Percentiles rank a stretch among this genome's conserved stretches.
phyloP scores from a whole-genome alignment of 2,888 invertebrate species.

The Parnassius glacialis region DNA sequence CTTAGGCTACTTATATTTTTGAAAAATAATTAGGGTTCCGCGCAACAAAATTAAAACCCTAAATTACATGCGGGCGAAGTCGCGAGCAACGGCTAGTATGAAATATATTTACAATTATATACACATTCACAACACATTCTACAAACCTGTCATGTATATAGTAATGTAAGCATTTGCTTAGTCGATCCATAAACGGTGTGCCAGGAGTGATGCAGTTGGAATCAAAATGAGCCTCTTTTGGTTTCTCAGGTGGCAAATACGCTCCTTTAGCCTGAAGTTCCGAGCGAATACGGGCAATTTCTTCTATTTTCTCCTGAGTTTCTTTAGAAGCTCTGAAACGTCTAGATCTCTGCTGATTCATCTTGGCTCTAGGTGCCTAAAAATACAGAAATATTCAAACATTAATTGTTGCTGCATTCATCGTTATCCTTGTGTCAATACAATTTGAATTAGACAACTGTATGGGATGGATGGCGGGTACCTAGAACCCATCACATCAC shows the following conservation, averaged over 20 bases:
- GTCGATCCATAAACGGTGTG: slow-evolving; percentile 97
- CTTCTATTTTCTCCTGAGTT: slow-evolving; percentile 91
- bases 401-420: too few species aligned
- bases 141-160: slow-evolving; percentile 89
- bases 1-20: too few species aligned
- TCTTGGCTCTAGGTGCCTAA: slow-evolving; percentile 97
- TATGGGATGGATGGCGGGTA: too few species aligned
- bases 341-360: slow-evolving; percentile 99
- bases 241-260: slow-evolving; percentile 91
- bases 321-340: slow-evolving; percentile 98
- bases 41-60: too few species aligned
- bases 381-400: slow-evolving; percentile 17
- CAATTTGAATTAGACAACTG: too few species aligned
- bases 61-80: too few species aligned
- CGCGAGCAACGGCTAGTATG: too few species aligned
- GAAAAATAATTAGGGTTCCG: too few species aligned
- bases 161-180: slow-evolving; percentile 92
- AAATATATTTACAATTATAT: too few species aligned
- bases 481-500: too few species aligned
- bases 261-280: slow-evolving; percentile 88
- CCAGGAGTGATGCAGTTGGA: slow-evolving; percentile 99
- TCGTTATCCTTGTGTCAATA: too few species aligned
- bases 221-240: slow-evolving; percentile 96
- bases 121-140: neutral
- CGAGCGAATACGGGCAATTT: slow-evolving; percentile 89